A percentile compares a stretch with the other conserved stretches of the same genome.
phyloP scores from a whole-genome alignment of 1,140 invertebrate genomes.

The Phymorhynchus buccinoides region DNA sequence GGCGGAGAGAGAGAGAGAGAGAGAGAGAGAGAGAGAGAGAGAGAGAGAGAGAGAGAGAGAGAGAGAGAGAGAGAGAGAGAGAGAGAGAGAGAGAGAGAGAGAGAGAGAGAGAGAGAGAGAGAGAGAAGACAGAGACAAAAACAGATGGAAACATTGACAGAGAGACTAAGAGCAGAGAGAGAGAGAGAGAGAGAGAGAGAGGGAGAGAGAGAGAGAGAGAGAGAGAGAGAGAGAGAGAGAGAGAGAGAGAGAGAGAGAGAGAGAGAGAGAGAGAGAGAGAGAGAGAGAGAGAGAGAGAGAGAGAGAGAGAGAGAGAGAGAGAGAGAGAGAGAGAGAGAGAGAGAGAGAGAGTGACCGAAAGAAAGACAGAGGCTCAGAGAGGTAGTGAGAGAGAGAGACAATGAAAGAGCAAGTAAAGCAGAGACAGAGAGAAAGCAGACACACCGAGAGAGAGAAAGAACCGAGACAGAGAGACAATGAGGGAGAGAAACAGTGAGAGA shows the following conservation, averaged over 20 bases:
- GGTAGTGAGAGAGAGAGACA: background rate
- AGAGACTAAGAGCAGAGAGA: background rate
- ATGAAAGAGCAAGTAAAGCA: background rate
- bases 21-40: background rate
- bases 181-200: slow-evolving; percentile 11
- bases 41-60: background rate
- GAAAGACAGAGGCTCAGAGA: too few species aligned
- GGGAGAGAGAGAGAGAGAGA: slow-evolving; percentile 2
- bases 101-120: background rate
- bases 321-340: slow-evolving; percentile 15
- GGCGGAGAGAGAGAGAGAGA: background rate
- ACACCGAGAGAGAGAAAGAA: background rate
- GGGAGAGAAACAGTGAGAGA: background rate
- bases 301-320: background rate
- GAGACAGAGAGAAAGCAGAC: background rate
- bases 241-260: too few species aligned
- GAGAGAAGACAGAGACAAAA: too few species aligned
- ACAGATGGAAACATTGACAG: too few species aligned
- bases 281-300: background rate
- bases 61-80: background rate
- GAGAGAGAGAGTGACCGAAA: background rate
- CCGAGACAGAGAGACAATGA: background rate
- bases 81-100: background rate
- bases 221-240: too few species aligned
- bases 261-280: background rate